Conservation (phyloP, 2,888 invertebrate genomes). For the Tanypteryx hageni region DNA sequence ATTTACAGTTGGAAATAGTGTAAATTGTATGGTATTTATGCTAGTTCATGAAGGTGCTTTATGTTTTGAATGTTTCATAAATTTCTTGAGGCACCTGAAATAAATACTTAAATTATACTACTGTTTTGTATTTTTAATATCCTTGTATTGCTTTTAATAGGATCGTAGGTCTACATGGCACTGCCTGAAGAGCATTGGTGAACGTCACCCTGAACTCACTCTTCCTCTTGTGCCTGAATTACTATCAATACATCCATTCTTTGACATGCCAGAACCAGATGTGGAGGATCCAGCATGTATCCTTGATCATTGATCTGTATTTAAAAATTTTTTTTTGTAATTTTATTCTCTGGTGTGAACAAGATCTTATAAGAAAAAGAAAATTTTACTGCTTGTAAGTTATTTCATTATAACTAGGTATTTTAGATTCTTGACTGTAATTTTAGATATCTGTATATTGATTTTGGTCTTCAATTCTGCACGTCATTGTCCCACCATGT, state of each 20-base stretch:
- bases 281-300: constrained; percentile 96
- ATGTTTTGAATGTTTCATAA: too few relatives aligned
- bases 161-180: constrained; percentile 87
- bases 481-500: constrained; percentile 91
- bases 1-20: too few relatives aligned
- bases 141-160: constrained; percentile 70
- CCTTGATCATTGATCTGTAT: constrained; percentile 71
- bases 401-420: not conserved
- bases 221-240: constrained; percentile 92
- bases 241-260: constrained; percentile 95
- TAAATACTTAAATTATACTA: not conserved
- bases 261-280: constrained; percentile 96
- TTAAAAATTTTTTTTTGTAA: not conserved
- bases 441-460: constrained; percentile 88
- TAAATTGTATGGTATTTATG: too few relatives aligned
- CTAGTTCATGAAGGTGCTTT: too few relatives aligned
- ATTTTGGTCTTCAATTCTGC: constrained; percentile 97
- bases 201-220: constrained; percentile 92
- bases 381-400: not conserved
- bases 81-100: too few relatives aligned
- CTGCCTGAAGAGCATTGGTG: constrained; percentile 93
- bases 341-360: not conserved
- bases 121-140: not conserved
- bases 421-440: constrained; percentile 68
- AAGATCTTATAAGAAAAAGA: not conserved